Evolutionary conservation across 2,113 vertebrate genomes (phyloP).

Genomic region (Albula glossodonta): DNA sequence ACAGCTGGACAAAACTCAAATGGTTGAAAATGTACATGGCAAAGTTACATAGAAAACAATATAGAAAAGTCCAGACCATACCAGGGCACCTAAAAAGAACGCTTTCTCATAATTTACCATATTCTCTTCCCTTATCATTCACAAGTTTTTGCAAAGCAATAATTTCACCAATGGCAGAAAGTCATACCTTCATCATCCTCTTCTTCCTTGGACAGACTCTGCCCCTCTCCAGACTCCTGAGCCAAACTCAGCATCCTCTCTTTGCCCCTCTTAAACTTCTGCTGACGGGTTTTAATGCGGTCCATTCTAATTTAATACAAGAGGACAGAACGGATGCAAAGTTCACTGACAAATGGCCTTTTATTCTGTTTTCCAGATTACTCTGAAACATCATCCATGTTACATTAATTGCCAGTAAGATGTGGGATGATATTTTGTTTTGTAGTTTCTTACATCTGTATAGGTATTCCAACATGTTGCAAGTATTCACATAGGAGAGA

Average conservation of each 20-base stretch:
- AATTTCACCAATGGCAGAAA: background rate
- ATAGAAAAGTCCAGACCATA: too few relatives aligned
- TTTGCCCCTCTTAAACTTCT: slow-evolving; percentile 94
- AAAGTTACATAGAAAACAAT: too few relatives aligned
- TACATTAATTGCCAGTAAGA: slow-evolving; percentile 26
- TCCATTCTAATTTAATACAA: slow-evolving; percentile 81
- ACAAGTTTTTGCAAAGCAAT: background rate
- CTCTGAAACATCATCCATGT: slow-evolving; percentile 7
- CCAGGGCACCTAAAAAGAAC: too few relatives aligned
- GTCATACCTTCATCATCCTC: slow-evolving; percentile 72
- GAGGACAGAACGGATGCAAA: background rate
- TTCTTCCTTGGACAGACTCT: slow-evolving; percentile 63
- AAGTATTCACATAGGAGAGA: too few relatives aligned
- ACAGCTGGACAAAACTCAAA: too few relatives aligned
- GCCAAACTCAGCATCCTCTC: slow-evolving; percentile 87
- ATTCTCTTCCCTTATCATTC: background rate
- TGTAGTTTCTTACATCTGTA: slow-evolving; percentile 9
- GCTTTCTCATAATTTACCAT: background rate
- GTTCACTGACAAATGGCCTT: background rate
- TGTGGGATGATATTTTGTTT: slow-evolving; percentile 16
- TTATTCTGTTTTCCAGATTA: background rate
- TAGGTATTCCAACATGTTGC: background rate
- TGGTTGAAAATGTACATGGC: too few relatives aligned
- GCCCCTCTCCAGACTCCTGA: slow-evolving; percentile 74
- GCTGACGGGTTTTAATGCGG: slow-evolving; percentile 90